Percentiles rank a stretch among this genome's conserved stretches.
These are phyloP conservation scores for Solenopsis invicta DNA, from an alignment of 1,140 invertebrate genomes.

Conservation along the genomic window DNA sequence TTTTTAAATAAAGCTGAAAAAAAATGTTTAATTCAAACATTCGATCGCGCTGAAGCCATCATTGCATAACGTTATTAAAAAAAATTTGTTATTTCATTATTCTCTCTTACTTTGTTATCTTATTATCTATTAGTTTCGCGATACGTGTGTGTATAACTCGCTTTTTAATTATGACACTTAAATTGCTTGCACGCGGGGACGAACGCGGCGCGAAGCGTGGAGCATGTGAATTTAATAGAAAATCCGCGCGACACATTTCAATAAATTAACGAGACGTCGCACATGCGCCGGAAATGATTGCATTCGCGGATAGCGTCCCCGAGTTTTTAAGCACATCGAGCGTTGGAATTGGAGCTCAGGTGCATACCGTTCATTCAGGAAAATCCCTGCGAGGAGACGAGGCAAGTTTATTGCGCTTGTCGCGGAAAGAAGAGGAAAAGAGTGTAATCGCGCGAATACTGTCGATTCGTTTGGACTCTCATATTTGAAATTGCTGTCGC, in stretches of 20 bases:
- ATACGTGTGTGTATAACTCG: slow-evolving; percentile 17
- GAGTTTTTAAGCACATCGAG: slow-evolving; percentile 68
- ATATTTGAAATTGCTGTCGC: slow-evolving; percentile 73
- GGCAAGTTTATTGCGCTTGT: slow-evolving; percentile 49
- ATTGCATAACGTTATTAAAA: slow-evolving; percentile 14
- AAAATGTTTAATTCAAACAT: slow-evolving; percentile 22
- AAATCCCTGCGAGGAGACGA: slow-evolving; percentile 56
- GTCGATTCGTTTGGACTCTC: slow-evolving; percentile 67
- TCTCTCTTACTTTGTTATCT: background rate
- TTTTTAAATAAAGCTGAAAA: background rate
- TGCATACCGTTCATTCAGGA: slow-evolving; percentile 62
- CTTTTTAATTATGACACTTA: slow-evolving; percentile 55
- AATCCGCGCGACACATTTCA: slow-evolving; percentile 60
- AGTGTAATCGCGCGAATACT: slow-evolving; percentile 71
- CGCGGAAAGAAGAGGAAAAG: slow-evolving; percentile 58
- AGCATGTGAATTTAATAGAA: slow-evolving; percentile 47
- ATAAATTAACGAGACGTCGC: slow-evolving; percentile 62
- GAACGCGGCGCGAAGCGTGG: slow-evolving; percentile 33
- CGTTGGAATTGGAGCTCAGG: slow-evolving; percentile 71
- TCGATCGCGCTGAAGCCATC: background rate
- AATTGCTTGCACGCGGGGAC: background rate
- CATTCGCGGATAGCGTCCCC: slow-evolving; percentile 54
- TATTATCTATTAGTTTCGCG: slow-evolving; percentile 16
- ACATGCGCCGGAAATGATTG: slow-evolving; percentile 58
- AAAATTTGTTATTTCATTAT: background rate